Conservation (phyloP, 2,113 vertebrate genomes). For the Copsychus sechellarum region DNA sequence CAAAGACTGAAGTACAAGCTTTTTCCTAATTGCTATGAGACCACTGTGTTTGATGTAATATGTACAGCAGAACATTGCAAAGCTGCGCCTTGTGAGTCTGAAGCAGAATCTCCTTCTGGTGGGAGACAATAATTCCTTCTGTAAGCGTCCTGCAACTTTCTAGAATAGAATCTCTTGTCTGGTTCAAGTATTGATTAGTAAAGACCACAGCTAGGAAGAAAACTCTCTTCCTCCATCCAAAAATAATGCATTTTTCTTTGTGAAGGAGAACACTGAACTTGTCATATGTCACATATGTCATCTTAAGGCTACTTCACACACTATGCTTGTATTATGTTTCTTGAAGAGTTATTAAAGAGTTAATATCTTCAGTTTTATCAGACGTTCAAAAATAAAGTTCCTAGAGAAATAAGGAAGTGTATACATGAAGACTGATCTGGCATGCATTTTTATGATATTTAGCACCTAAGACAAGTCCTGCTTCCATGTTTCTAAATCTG, state of each 20-base stretch:
- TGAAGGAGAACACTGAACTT: neutral
- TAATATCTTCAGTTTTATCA: neutral
- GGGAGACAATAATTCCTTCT: neutral
- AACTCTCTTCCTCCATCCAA: neutral
- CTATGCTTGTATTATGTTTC: neutral
- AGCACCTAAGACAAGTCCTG: neutral
- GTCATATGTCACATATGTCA: neutral
- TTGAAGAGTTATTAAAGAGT: neutral
- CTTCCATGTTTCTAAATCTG: neutral
- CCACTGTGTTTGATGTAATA: neutral
- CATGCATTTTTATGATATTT: neutral
- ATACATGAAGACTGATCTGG: neutral
- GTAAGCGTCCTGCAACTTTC: neutral
- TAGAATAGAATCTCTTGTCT: neutral
- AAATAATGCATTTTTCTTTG: neutral
- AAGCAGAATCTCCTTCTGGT: neutral
- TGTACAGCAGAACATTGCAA: neutral
- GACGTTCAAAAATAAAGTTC: neutral
- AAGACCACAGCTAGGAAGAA: neutral
- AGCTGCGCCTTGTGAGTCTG: neutral
- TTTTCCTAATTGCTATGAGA: neutral
- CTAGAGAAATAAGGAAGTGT: neutral
- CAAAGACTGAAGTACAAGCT: neutral
- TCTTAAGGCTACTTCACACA: neutral
- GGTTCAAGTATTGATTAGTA: neutral